Evolutionary conservation across 2,888 invertebrate genomes (phyloP).

Genomic region (Ophion ellenae): DNA sequence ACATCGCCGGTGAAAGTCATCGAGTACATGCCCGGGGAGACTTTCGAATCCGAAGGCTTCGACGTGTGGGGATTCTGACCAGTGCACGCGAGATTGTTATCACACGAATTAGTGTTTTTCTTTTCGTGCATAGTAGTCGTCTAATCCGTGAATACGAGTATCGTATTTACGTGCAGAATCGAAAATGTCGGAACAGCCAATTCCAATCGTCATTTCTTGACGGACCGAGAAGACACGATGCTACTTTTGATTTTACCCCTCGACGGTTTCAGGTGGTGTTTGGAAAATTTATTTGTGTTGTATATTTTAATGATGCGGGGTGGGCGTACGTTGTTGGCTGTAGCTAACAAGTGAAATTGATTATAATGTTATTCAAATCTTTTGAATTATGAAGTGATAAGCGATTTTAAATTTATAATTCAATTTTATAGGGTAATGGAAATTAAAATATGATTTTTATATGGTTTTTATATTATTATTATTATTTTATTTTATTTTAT

Average conservation of each 20-base stretch:
- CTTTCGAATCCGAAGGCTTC: conserved; percentile 64
- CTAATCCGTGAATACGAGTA: conserved; percentile 30
- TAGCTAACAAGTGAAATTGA: too few species aligned
- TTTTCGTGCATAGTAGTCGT: not conserved
- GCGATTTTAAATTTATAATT: too few species aligned
- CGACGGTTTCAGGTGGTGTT: not conserved
- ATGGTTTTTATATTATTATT: too few species aligned
- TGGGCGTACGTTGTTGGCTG: too few species aligned
- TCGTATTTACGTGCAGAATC: not conserved
- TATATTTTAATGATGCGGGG: too few species aligned
- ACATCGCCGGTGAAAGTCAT: conserved; percentile 62
- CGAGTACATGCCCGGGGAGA: conserved; percentile 42
- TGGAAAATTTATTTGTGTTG: too few species aligned
- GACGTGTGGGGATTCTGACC: conserved; percentile 56
- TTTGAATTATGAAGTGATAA: too few species aligned
- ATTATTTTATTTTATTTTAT: too few species aligned
- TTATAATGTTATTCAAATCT: too few species aligned
- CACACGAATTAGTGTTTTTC: conserved; percentile 18
- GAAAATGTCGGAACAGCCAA: conserved; percentile 14
- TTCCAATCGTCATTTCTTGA: not conserved
- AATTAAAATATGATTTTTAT: too few species aligned
- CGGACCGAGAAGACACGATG: conserved; percentile 11
- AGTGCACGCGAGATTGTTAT: conserved; percentile 43
- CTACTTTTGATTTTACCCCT: conserved; percentile 4
- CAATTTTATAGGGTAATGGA: too few species aligned